A percentile compares a stretch with the other conserved stretches of the same genome.
Evolutionary conservation across 2,113 vertebrate species (phyloP).

Genomic region (Globicephala melas): DNA sequence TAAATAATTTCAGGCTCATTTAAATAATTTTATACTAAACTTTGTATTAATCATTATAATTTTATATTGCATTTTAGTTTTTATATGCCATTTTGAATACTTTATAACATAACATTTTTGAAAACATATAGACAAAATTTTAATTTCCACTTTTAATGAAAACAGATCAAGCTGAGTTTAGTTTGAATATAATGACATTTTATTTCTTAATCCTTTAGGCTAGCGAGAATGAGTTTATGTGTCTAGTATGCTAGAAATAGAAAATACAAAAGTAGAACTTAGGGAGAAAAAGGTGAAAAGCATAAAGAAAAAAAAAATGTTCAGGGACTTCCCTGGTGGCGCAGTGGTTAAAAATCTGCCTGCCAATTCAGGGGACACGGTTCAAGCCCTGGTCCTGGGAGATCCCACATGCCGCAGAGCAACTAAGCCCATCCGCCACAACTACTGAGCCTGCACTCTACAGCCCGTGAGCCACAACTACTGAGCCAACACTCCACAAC

Average conservation of each 20-base stretch:
- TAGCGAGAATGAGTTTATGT: neutral
- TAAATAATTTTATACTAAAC: slow-evolving; percentile 16
- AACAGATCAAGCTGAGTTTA: neutral
- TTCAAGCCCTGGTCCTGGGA: too few species aligned
- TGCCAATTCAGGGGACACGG: too few species aligned
- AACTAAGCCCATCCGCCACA: too few species aligned
- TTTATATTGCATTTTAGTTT: slow-evolving; percentile 18
- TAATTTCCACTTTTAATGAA: neutral
- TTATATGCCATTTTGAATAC: neutral
- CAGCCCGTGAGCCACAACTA: too few species aligned
- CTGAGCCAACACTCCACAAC: too few species aligned
- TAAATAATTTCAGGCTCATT: neutral
- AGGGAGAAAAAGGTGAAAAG: neutral
- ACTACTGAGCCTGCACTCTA: too few species aligned
- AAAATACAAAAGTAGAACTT: slow-evolving; percentile 4
- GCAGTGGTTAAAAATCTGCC: too few species aligned
- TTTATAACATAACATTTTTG: neutral
- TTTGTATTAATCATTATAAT: neutral
- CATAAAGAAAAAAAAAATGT: neutral
- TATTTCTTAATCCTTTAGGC: neutral
- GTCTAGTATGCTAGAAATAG: slow-evolving; percentile 2
- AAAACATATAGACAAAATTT: neutral
- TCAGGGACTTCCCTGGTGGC: neutral
- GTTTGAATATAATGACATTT: neutral
- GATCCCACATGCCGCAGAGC: too few species aligned